These are phyloP conservation scores for Leptinotarsa defecta DNA, from an alignment of 1,140 invertebrate species.

Conservation along the genomic window DNA sequence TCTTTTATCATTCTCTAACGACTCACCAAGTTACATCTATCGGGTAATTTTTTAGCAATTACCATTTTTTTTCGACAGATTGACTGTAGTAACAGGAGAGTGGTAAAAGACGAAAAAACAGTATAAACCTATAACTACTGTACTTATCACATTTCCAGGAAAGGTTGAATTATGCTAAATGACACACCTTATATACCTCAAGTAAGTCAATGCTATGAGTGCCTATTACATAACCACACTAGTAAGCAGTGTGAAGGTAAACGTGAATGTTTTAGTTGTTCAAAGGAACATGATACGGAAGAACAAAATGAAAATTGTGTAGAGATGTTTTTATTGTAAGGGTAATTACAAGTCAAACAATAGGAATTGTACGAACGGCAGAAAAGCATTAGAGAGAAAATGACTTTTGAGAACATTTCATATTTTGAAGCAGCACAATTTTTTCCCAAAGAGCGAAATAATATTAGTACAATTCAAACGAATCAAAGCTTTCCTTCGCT, in stretches of 20 bases:
- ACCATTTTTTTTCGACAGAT: no score
- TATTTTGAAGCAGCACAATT: neutral
- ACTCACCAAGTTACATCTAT: no score
- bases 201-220: conserved; percentile 24
- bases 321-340: neutral
- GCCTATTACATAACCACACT: conserved; percentile 22
- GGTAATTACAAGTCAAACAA: neutral
- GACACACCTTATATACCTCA: neutral
- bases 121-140: no score
- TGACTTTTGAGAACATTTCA: neutral
- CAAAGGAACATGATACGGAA: no score
- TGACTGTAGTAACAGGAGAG: no score
- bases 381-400: neutral
- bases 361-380: neutral
- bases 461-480: neutral
- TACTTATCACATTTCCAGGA: no score
- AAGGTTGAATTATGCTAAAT: neutral
- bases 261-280: neutral
- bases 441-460: neutral
- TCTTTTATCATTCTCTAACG: no score
- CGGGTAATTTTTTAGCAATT: no score
- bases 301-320: no score
- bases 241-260: conserved; percentile 24
- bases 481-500: neutral
- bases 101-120: no score